Evolutionary conservation across 2,888 invertebrate genomes (phyloP).

Genomic region (Zonitis immaculata): DNA sequence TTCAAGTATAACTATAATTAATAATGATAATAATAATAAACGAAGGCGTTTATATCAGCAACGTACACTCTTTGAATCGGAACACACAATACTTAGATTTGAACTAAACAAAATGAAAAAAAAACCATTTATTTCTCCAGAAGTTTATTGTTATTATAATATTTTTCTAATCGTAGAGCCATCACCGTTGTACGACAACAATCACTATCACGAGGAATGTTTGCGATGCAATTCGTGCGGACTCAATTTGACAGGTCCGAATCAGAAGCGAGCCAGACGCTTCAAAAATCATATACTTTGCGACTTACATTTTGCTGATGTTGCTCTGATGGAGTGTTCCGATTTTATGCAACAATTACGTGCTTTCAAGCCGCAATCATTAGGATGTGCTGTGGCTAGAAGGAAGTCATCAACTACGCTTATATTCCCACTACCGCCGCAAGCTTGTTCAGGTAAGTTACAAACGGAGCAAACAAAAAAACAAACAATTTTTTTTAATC

Average conservation of each 20-base stretch:
- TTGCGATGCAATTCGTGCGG: conserved; percentile 94
- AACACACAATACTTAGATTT: too few relatives aligned
- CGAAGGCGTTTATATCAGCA: too few relatives aligned
- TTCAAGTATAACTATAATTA: too few relatives aligned
- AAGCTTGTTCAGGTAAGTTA: conserved; percentile 83
- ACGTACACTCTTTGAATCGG: too few relatives aligned
- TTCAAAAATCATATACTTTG: conserved; percentile 90
- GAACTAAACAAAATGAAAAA: too few relatives aligned
- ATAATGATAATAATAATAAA: too few relatives aligned
- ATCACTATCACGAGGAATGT: conserved; percentile 97
- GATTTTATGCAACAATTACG: conserved; percentile 96
- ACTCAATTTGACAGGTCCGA: conserved; percentile 86
- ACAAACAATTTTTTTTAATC: not conserved
- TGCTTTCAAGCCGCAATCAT: conserved; percentile 91
- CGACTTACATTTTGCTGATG: conserved; percentile 95
- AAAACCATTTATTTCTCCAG: not conserved
- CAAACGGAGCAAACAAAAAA: not conserved
- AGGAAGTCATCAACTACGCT: conserved; percentile 91
- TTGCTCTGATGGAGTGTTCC: conserved; percentile 94
- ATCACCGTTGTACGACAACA: conserved; percentile 88
- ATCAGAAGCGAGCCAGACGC: conserved; percentile 60
- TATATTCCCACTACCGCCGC: conserved; percentile 89
- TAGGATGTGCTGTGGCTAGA: conserved; percentile 91
- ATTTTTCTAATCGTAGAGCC: conserved; percentile 59
- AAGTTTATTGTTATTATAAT: not conserved